These are phyloP conservation scores for Drosophila algonquin DNA, from an alignment of 2,888 invertebrate genomes.

Conservation along the genomic window DNA sequence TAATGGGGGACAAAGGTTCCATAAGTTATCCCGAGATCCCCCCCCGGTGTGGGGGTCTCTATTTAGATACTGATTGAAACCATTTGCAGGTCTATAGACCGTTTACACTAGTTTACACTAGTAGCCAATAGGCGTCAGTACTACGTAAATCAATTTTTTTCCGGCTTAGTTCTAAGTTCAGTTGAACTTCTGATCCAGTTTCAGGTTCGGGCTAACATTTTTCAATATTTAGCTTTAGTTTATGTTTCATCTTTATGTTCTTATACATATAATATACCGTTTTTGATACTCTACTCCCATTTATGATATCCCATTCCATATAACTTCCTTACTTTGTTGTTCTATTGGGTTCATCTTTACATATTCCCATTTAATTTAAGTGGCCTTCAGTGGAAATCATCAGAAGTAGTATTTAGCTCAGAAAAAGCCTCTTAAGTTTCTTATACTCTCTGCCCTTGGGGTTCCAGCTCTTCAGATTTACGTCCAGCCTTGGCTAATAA, in stretches of 20 bases:
- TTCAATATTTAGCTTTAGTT: too few species aligned
- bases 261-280: too few species aligned
- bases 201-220: too few species aligned
- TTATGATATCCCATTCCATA: too few species aligned
- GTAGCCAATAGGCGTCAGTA: too few species aligned
- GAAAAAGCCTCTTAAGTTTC: neutral
- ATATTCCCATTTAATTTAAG: neutral
- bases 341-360: neutral
- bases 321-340: neutral
- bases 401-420: neutral
- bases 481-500: neutral
- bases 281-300: too few species aligned
- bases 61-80: conserved; percentile 12
- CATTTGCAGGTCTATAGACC: neutral
- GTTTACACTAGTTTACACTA: neutral
- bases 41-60: conserved; percentile 2
- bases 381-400: neutral
- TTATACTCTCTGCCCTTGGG: neutral
- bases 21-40: conserved; percentile 6
- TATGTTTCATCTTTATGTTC: too few species aligned
- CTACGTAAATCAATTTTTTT: neutral
- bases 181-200: too few species aligned
- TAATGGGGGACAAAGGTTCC: conserved; percentile 30
- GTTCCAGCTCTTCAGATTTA: neutral
- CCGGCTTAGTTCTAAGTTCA: too few species aligned